Conservation (phyloP, 2,113 vertebrate species). For the Ardeotis arabs region DNA sequence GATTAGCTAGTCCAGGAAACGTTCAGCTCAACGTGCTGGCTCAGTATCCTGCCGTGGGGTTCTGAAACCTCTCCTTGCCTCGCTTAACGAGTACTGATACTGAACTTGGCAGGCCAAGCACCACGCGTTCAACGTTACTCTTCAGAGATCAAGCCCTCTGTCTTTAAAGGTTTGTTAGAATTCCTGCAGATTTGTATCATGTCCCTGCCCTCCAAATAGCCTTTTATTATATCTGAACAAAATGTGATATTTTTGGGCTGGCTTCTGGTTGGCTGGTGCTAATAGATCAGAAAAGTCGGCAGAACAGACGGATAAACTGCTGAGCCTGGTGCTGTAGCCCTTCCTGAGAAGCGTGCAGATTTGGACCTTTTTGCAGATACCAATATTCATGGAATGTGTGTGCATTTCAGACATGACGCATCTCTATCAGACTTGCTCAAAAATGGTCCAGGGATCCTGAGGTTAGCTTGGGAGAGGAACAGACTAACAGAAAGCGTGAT, state of each 20-base stretch:
- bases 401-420: background rate
- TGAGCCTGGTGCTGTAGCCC: background rate
- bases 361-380: background rate
- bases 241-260: background rate
- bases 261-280: background rate
- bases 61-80: background rate
- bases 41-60: background rate
- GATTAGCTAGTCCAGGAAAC: background rate
- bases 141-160: background rate
- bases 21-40: background rate
- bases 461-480: background rate
- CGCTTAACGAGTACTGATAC: background rate
- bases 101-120: background rate
- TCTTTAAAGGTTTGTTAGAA: background rate
- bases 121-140: background rate
- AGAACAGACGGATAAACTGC: background rate
- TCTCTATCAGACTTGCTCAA: background rate
- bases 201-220: background rate
- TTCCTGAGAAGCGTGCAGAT: rapidly evolving
- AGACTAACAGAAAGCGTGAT: background rate
- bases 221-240: background rate
- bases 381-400: background rate
- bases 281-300: background rate
- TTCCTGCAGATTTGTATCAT: background rate
- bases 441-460: background rate